These are phyloP conservation scores for Frieseomelitta varia DNA, from an alignment of 1,140 invertebrate genomes.

Conservation along the genomic window DNA sequence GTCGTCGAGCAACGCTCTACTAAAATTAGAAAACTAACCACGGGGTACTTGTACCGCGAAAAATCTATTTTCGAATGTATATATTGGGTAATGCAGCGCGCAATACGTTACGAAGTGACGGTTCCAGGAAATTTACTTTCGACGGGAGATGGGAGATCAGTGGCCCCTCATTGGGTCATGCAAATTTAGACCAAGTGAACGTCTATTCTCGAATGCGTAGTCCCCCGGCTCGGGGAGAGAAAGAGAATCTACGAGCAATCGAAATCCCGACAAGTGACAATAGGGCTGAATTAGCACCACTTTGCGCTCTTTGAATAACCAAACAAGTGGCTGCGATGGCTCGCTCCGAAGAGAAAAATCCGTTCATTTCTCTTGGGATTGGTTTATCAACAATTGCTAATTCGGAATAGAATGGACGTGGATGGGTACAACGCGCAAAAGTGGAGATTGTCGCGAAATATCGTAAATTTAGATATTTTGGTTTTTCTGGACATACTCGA, in stretches of 20 bases:
- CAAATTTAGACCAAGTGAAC: constrained; percentile 61
- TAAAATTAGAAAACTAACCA: constrained; percentile 10
- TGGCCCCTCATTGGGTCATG: constrained; percentile 61
- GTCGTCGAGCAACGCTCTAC: too few relatives aligned
- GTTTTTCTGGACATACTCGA: not conserved
- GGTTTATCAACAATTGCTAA: not conserved
- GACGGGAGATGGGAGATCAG: constrained; percentile 51
- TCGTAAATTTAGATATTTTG: not conserved
- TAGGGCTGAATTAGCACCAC: constrained; percentile 6
- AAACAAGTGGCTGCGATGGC: not conserved
- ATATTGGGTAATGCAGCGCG: constrained; percentile 23
- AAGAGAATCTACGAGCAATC: constrained; percentile 30
- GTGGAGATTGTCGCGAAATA: not conserved
- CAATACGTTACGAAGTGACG: constrained; percentile 37
- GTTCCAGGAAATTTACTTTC: constrained; percentile 66
- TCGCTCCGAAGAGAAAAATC: not conserved
- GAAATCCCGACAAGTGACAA: constrained; percentile 41
- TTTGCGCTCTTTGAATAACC: not conserved
- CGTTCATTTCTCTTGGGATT: not conserved
- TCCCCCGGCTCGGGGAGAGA: not conserved
- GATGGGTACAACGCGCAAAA: not conserved
- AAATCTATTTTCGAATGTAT: constrained; percentile 52
- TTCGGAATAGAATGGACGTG: not conserved
- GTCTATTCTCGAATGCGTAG: constrained; percentile 39
- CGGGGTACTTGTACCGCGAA: constrained; percentile 9